phyloP scores from a whole-genome alignment of 2,113 vertebrate genomes.

The Hiodon tergisus region DNA sequence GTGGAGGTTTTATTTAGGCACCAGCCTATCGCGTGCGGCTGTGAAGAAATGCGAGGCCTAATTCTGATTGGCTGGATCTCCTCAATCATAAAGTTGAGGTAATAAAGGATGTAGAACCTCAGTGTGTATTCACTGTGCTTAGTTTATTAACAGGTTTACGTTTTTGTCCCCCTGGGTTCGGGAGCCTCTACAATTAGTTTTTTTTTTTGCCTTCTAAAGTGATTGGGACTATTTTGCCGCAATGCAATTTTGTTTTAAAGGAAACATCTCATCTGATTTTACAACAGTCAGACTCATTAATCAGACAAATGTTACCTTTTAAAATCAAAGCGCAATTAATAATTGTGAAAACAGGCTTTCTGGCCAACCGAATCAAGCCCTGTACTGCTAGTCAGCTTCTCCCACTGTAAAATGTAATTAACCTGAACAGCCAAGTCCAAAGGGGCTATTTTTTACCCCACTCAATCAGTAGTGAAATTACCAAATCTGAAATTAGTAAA shows the following conservation, averaged over 20 bases:
- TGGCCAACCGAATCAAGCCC: slow-evolving; percentile 50
- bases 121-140: too few relatives aligned
- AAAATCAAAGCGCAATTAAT: slow-evolving; percentile 63
- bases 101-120: too few relatives aligned
- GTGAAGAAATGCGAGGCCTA: too few relatives aligned
- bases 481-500: slow-evolving; percentile 62
- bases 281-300: slow-evolving; percentile 53
- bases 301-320: slow-evolving; percentile 54
- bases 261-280: slow-evolving; percentile 48
- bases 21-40: too few relatives aligned
- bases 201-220: not conserved
- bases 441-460: slow-evolving; percentile 46
- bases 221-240: slow-evolving; percentile 34
- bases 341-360: slow-evolving; percentile 3
- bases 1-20: too few relatives aligned
- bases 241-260: slow-evolving; percentile 34
- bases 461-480: slow-evolving; percentile 62
- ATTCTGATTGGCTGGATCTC: too few relatives aligned
- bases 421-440: slow-evolving; percentile 60
- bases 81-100: too few relatives aligned
- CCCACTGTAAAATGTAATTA: slow-evolving; percentile 66
- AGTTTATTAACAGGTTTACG: too few relatives aligned
- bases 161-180: too few relatives aligned
- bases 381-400: slow-evolving; percentile 59
- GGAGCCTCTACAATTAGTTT: too few relatives aligned